Conservation (phyloP, 2,797 vertebrate species). For the Macropus fuliginosus region DNA sequence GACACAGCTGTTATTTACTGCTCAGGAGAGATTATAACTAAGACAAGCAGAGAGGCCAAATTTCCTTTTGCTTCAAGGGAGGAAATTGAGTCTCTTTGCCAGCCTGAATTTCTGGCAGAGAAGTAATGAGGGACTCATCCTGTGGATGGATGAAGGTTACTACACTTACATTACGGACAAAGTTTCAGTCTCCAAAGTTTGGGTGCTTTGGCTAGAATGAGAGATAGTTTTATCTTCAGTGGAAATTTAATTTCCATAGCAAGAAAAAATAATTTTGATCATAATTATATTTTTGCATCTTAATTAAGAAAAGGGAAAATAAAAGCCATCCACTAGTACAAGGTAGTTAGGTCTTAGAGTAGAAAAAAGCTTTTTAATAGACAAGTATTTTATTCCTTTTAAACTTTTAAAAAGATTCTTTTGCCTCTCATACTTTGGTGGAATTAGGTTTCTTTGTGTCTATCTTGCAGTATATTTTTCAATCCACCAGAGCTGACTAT, state of each 20-base stretch:
- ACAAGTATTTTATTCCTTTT: neutral
- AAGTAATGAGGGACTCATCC: slow-evolving; percentile 70
- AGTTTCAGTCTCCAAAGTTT: slow-evolving; percentile 37
- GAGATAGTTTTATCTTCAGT: slow-evolving; percentile 70
- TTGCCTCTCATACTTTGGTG: neutral
- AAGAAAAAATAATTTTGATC: slow-evolving; percentile 61
- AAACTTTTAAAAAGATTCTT: neutral
- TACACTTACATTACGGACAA: slow-evolving; percentile 61
- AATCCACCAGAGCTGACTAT: neutral
- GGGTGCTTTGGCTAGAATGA: slow-evolving; percentile 67
- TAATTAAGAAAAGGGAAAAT: slow-evolving; percentile 68
- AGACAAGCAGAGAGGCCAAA: slow-evolving; percentile 66
- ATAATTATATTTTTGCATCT: slow-evolving; percentile 58
- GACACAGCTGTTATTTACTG: slow-evolving; percentile 71
- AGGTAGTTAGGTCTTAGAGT: slow-evolving; percentile 58
- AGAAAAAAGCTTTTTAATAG: neutral
- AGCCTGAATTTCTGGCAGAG: slow-evolving; percentile 75
- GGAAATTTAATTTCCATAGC: slow-evolving; percentile 70
- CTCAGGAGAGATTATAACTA: slow-evolving; percentile 59
- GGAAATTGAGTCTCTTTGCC: slow-evolving; percentile 71
- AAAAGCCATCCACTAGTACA: slow-evolving; percentile 64
- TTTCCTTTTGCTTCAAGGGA: slow-evolving; percentile 69
- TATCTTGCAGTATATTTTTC: slow-evolving; percentile 25
- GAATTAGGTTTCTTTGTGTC: neutral
- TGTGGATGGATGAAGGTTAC: slow-evolving; percentile 50